phyloP scores from a whole-genome alignment of 2,888 invertebrate species.

The Drosophila pegasa region DNA sequence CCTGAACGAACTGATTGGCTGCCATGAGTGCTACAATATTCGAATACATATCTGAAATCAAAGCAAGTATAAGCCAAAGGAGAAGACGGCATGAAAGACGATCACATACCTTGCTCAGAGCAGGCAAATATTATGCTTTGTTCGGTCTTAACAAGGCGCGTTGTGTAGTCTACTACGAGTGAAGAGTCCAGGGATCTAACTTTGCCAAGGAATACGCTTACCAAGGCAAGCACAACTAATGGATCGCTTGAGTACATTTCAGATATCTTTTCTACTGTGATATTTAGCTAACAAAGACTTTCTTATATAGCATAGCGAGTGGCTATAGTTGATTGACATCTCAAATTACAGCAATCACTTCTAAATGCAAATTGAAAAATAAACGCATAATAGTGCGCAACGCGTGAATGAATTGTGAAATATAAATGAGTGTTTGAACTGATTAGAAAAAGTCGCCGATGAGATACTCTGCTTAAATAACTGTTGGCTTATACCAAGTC shows the following conservation, averaged over 20 bases:
- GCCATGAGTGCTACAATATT: constrained; percentile 44
- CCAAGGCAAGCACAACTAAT: constrained; percentile 11
- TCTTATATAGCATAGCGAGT: constrained; percentile 35
- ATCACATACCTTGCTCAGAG: constrained; percentile 55
- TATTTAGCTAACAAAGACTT: too few relatives aligned
- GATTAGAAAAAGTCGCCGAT: constrained; percentile 1
- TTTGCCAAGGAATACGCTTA: background rate
- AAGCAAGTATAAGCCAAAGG: background rate
- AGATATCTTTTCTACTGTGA: background rate
- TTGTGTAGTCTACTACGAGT: constrained; percentile 60
- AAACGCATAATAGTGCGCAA: constrained; percentile 21
- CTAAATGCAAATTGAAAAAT: constrained; percentile 29
- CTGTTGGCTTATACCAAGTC: background rate
- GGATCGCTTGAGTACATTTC: constrained; percentile 25
- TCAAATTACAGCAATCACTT: constrained; percentile 41
- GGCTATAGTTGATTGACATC: constrained; percentile 46
- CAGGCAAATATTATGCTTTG: constrained; percentile 73
- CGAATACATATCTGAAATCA: constrained; percentile 36
- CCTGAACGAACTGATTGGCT: constrained; percentile 58
- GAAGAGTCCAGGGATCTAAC: constrained; percentile 39
- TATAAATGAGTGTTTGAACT: background rate
- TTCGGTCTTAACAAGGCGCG: constrained; percentile 58
- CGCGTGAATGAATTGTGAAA: constrained; percentile 23
- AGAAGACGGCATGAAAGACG: background rate
- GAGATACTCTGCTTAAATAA: background rate